phyloP scores from a whole-genome alignment of 2,797 vertebrate genomes.

The Hypotaenidia philippensis region DNA sequence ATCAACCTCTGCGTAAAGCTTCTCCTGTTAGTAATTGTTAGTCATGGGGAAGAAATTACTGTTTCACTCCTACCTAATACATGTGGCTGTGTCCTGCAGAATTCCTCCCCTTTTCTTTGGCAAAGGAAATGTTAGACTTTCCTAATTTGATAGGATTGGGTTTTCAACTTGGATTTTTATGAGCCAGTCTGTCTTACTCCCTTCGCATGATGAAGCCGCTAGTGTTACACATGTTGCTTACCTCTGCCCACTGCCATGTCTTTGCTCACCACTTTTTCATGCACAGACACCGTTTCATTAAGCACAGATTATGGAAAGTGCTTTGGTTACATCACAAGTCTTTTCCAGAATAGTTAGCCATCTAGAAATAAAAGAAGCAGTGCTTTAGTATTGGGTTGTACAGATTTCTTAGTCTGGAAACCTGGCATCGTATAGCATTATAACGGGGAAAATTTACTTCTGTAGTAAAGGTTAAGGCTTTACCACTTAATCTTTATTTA shows the following conservation, averaged over 20 bases:
- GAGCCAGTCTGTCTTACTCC: background rate
- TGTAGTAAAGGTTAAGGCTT: background rate
- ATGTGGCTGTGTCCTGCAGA: background rate
- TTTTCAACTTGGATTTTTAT: background rate
- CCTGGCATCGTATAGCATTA: background rate
- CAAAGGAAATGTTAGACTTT: background rate
- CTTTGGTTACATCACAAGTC: background rate
- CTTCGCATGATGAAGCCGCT: background rate
- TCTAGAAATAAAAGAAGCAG: background rate
- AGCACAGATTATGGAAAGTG: background rate
- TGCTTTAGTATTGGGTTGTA: background rate
- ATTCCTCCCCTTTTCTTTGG: background rate
- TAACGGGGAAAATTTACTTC: background rate
- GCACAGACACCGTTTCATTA: background rate
- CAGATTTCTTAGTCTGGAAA: background rate
- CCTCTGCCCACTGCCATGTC: background rate
- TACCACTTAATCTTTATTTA: background rate
- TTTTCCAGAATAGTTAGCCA: background rate
- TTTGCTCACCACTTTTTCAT: background rate
- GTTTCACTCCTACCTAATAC: background rate
- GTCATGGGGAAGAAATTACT: background rate
- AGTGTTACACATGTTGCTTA: background rate
- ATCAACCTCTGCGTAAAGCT: background rate
- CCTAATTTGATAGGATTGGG: background rate
- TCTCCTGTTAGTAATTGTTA: background rate